Evolutionary conservation across 2,797 vertebrate species (phyloP).

Genomic region (Tachyglossus aculeatus): DNA sequence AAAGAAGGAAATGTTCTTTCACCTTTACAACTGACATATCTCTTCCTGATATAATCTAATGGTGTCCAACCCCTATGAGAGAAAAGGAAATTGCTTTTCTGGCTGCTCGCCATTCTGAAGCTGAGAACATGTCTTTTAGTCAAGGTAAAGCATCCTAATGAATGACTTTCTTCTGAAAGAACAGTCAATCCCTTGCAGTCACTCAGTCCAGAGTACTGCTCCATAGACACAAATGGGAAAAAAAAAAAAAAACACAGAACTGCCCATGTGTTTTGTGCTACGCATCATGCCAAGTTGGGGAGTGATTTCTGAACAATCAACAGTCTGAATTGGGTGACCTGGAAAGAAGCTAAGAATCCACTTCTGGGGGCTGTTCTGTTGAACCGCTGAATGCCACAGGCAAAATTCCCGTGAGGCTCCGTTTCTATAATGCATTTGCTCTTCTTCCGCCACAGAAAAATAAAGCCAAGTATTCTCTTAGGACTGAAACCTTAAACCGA

Average conservation of each 20-base stretch:
- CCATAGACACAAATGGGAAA: constrained; percentile 46
- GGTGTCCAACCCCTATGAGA: constrained; percentile 61
- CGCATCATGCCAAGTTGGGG: neutral
- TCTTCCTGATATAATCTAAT: constrained; percentile 72
- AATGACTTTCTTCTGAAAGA: constrained; percentile 71
- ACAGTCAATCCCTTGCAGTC: constrained; percentile 60
- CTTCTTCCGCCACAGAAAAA: neutral
- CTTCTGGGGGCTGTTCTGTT: neutral
- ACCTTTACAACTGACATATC: constrained; percentile 75
- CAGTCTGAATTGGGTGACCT: constrained; percentile 32
- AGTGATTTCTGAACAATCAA: constrained; percentile 36
- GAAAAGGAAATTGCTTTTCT: constrained; percentile 79
- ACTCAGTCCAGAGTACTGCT: constrained; percentile 55
- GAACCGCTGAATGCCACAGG: no score
- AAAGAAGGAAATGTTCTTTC: constrained; percentile 74
- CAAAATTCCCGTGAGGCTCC: neutral
- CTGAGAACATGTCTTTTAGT: constrained; percentile 71
- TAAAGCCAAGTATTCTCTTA: neutral
- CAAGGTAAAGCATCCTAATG: constrained; percentile 65
- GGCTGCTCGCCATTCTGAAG: constrained; percentile 71
- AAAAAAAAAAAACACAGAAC: constrained; percentile 13
- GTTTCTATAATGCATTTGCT: neutral
- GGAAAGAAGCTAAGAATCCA: constrained; percentile 7
- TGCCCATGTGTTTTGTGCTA: constrained; percentile 25
- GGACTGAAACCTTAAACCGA: neutral